Evolutionary conservation across 37 sponge, comb jelly and placozoan species (phyloP), one percentile per base, ranked within the genome.

Genomic region (Spongilla lacustris): DNA sequence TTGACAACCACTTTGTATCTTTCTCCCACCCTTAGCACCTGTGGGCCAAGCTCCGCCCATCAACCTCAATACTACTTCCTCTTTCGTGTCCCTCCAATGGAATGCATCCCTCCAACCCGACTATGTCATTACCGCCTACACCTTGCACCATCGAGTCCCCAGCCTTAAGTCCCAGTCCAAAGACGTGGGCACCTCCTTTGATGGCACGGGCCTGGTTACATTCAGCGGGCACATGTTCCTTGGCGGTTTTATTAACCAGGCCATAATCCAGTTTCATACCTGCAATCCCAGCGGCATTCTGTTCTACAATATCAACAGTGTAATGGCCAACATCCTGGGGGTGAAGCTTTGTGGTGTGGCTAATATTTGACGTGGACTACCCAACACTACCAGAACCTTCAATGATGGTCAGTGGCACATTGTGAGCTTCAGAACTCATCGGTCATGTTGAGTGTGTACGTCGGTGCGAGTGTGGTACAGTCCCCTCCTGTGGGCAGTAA

Each of bases 331-430:
- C 78, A 71, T 81, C n/a, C 26, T 95, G 33, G 91, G 91, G 8
- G 41, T 96, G 73, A 83, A 93, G 41, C 84, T 93, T 6, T 74
- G 76, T 31, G 77, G 68, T 89, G 0, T 86, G 88, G 84, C 85
- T 96, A 74, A 31, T 88, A 38, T 96, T 85, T 37, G 88, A 96
- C 76, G 67, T 76, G 37, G 96, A 93, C 26, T 76, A 9, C 76
- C 67, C 23, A 25, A 23, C 11, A 67, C 36, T 21, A 58, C 58
- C 58, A 58, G 58, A 58, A 58, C 58, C 58, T 90, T 93, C 84
- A 86, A 82, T 73, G 96, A 96, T 80, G 96, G 96, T 27, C 30
- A 17, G 28, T 93, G 93, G 96, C 96, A 96, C 67, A 86, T 26
- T 17, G 32, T 85, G 17, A 46, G 58, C 58, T 58, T 58, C 58